Evolutionary conservation across 1,140 invertebrate genomes (phyloP).

Genomic region (Octopus bimaculoides): DNA sequence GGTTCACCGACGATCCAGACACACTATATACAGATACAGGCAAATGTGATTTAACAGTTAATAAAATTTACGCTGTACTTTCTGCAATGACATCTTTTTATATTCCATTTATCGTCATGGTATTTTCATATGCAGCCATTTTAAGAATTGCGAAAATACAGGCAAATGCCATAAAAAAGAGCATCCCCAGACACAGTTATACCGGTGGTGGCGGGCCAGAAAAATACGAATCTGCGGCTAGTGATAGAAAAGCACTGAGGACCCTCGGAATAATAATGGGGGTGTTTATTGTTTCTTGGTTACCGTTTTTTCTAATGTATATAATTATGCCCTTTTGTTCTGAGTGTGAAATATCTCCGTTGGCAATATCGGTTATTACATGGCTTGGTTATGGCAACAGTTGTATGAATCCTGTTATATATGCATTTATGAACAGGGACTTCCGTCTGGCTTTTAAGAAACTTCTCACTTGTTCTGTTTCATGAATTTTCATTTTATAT

Average conservation of each 20-base stretch:
- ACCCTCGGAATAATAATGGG: slow-evolving; percentile 97
- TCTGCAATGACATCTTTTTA: slow-evolving; percentile 58
- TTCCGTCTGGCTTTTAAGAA: slow-evolving; percentile 96
- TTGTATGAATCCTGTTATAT: slow-evolving; percentile 91
- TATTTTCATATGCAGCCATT: slow-evolving; percentile 51
- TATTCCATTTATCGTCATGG: slow-evolving; percentile 56
- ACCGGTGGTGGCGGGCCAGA: slow-evolving; percentile 73
- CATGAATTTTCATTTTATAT: neutral
- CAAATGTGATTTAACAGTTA: slow-evolving; percentile 45
- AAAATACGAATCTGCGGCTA: slow-evolving; percentile 86
- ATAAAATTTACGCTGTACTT: slow-evolving; percentile 56
- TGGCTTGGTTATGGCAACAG: slow-evolving; percentile 99
- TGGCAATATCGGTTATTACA: slow-evolving; percentile 30
- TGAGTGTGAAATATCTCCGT: slow-evolving; percentile 22
- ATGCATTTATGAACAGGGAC: slow-evolving; percentile 97
- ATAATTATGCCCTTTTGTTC: slow-evolving; percentile 58
- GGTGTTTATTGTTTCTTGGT: slow-evolving; percentile 96
- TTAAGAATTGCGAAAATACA: slow-evolving; percentile 45
- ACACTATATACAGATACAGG: slow-evolving; percentile 11
- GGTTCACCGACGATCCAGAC: slow-evolving; percentile 58
- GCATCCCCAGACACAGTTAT: neutral
- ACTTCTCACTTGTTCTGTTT: slow-evolving; percentile 28
- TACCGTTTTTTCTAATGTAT: slow-evolving; percentile 90
- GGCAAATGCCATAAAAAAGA: slow-evolving; percentile 49
- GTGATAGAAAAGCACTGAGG: slow-evolving; percentile 91